phyloP scores from a whole-genome alignment of 2,797 vertebrate species.

The Apogon talboti region DNA sequence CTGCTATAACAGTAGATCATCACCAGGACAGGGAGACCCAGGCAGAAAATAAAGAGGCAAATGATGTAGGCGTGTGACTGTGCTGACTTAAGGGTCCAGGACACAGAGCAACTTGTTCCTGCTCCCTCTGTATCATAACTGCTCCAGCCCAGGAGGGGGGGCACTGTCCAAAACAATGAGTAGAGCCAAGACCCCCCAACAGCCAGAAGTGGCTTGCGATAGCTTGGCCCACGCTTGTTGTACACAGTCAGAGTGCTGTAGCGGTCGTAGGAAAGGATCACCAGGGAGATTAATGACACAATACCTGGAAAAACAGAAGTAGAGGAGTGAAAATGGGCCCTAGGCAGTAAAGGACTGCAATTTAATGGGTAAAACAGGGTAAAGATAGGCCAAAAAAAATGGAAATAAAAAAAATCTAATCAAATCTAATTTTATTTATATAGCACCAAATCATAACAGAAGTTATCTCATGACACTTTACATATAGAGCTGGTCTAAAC shows the following conservation, averaged over 20 bases:
- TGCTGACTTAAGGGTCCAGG: constrained; percentile 84
- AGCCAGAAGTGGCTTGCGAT: constrained; percentile 86
- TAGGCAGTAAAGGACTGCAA: too few relatives aligned
- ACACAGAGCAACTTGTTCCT: constrained; percentile 90
- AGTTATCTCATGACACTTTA: too few relatives aligned
- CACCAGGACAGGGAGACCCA: constrained; percentile 85
- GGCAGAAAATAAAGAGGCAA: constrained; percentile 91
- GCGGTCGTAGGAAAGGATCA: constrained; percentile 90
- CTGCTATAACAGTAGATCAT: constrained; percentile 91
- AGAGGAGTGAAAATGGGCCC: background rate
- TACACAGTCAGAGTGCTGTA: constrained; percentile 90
- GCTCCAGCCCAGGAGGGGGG: constrained; percentile 91
- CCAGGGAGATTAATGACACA: constrained; percentile 90
- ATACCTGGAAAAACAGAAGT: constrained; percentile 82
- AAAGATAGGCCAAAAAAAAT: too few relatives aligned
- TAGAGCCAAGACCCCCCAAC: constrained; percentile 89
- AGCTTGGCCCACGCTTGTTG: constrained; percentile 83
- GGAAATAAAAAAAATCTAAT: too few relatives aligned
- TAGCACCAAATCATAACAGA: too few relatives aligned
- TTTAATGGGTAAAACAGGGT: too few relatives aligned
- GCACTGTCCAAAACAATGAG: constrained; percentile 90
- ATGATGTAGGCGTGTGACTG: constrained; percentile 89
- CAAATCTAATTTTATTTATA: too few relatives aligned
- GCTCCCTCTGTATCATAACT: constrained; percentile 89
- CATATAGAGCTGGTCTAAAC: too few relatives aligned